A percentile compares a stretch with the other conserved stretches of the same genome.
Conservation (phyloP, 2,888 invertebrate species). For the Melieria crassipennis region DNA sequence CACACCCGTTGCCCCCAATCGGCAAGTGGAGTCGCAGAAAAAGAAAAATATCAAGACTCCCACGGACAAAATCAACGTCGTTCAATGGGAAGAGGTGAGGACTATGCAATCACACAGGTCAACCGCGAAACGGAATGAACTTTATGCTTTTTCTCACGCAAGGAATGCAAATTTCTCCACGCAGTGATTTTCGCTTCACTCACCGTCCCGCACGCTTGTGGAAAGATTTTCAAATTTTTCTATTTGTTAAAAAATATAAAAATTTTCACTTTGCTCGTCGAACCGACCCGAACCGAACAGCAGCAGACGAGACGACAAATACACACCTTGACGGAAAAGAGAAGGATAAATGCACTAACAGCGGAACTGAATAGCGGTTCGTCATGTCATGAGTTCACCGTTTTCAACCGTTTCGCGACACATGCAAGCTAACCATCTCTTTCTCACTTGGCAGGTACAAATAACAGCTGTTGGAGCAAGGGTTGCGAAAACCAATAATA, state of each 20-base stretch:
- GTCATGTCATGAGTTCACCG: no score
- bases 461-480: no score
- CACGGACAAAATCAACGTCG: slow-evolving; percentile 22
- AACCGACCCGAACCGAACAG: slow-evolving; percentile 33
- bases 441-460: no score
- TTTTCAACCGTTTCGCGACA: neutral
- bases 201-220: slow-evolving; percentile 8
- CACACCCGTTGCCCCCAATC: neutral
- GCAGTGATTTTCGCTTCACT: slow-evolving; percentile 15
- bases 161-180: slow-evolving; percentile 26
- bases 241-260: slow-evolving; percentile 39
- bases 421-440: no score
- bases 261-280: slow-evolving; percentile 39
- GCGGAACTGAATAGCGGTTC: neutral
- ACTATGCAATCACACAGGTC: slow-evolving; percentile 30
- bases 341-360: slow-evolving; percentile 7
- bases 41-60: slow-evolving; percentile 26
- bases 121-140: slow-evolving; percentile 33
- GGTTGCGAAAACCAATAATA: no score
- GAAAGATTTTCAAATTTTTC: slow-evolving; percentile 24
- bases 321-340: slow-evolving; percentile 31
- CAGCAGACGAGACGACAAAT: slow-evolving; percentile 39
- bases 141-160: slow-evolving; percentile 23
- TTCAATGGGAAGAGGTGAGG: slow-evolving; percentile 10
- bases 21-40: slow-evolving; percentile 4